Evolutionary conservation across 2,888 invertebrate genomes (phyloP).

Genomic region (Agelastica alni): DNA sequence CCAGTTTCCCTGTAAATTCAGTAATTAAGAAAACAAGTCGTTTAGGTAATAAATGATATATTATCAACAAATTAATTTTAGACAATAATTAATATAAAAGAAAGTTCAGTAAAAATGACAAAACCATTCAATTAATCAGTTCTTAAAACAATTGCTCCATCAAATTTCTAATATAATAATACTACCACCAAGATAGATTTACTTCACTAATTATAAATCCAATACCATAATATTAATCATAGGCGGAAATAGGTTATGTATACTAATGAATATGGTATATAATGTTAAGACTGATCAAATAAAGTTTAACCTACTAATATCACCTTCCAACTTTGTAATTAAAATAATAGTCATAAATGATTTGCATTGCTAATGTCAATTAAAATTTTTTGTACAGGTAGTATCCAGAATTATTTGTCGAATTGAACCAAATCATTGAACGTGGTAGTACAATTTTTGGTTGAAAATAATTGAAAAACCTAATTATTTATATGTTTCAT

Average conservation of each 20-base stretch:
- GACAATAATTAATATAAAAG: constrained; percentile 6
- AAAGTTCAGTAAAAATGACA: constrained; percentile 7
- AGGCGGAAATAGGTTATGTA: neutral
- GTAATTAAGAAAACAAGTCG: neutral
- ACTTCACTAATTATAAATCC: neutral
- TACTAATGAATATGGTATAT: no score
- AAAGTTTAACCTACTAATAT: no score
- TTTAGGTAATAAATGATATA: constrained; percentile 9
- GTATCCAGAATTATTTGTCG: constrained; percentile 3
- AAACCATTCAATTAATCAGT: constrained; percentile 10
- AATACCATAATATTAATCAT: neutral
- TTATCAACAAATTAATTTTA: constrained; percentile 3
- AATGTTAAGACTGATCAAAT: no score
- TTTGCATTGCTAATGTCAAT: neutral
- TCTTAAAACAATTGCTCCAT: neutral
- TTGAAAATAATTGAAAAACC: constrained; percentile 21
- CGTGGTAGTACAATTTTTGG: constrained; percentile 6
- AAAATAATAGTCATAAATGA: no score
- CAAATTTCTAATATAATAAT: constrained; percentile 6
- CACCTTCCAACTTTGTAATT: no score
- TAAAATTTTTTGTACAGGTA: neutral
- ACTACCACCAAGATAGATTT: constrained; percentile 4
- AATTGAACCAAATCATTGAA: neutral
- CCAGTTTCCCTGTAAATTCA: neutral
- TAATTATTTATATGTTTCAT: constrained; percentile 36